Base-by-base conservation (phyloP, 2,888 invertebrate species). In the Volucella inflata region DNA sequence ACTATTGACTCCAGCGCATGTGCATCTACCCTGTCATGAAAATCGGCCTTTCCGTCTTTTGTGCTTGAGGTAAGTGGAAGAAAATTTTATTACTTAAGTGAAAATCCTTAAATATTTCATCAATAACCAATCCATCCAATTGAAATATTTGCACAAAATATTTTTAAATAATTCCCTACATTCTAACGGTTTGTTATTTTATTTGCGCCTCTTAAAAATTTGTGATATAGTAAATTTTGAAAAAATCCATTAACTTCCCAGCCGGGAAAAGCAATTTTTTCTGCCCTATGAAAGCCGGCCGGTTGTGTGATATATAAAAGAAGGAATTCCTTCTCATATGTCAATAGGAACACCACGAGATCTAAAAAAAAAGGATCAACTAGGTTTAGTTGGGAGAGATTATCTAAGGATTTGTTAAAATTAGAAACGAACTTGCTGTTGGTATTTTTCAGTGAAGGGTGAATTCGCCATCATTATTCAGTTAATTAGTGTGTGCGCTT, bases 41-140 rank as follows among this genome's bases (percentile, higher is more conserved):
- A 90, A 89, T 90, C 90, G 89, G 90, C 89, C 92, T 92, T 92
- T 92, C 91, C 91, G 91, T 90, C 90, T 91, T 91, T 90, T 90
- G 91, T 89, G 90, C 90, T 92, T 91, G 90, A 90, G 90, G 91
- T 92, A 92, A 92, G 92, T 92, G 91, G 90, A 89, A 89, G 89
- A 88, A 87, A 88, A 88, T 88, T 89, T 89, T 88, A 88, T 88
- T 88, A 87, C 88, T 88, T 87, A 87, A 87, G 81, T 87, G 87
- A 89, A 89, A 90, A 90, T 90, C 90, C 85, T 81, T 76, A 88
- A 89, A 89, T 87, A 88, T 87, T 87, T 70, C 48, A 17, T 40
- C 2, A 53, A 59, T 81, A 77, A 72, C 16, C 74, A 51, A 77
- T 70, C 67, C 87, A 82, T 87, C 82, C 70, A 82, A n/a, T 48